Conservation (phyloP, 2,888 invertebrate genomes). For the Philereme transversata region DNA sequence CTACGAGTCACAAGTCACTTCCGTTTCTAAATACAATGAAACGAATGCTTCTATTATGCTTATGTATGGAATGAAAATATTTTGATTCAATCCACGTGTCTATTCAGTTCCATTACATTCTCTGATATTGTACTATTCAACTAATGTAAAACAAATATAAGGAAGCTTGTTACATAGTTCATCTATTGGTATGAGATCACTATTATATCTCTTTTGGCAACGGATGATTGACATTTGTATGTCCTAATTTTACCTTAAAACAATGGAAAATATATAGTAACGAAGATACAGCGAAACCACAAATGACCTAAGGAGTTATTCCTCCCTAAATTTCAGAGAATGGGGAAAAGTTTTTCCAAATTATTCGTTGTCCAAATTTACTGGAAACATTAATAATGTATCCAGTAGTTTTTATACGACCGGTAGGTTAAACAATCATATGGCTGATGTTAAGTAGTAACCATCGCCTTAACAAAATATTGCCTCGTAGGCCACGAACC, state of each 20-base stretch:
- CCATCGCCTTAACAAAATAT: too few species aligned
- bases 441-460: too few species aligned
- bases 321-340: conserved; percentile 25
- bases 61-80: conserved; percentile 22
- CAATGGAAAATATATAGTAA: conserved; percentile 40
- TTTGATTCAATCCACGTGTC: conserved; percentile 21
- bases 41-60: conserved; percentile 11
- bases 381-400: too few species aligned
- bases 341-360: conserved; percentile 24
- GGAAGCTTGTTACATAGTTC: conserved; percentile 1
- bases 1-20: conserved; percentile 1
- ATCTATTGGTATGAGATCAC: neutral
- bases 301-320: conserved; percentile 27
- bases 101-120: conserved; percentile 10
- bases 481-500: too few species aligned
- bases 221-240: conserved; percentile 8
- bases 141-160: conserved; percentile 10
- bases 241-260: conserved; percentile 37
- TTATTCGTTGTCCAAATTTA: too few species aligned
- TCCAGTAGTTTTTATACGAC: too few species aligned
- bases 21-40: conserved; percentile 21
- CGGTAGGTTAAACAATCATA: too few species aligned
- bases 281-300: conserved; percentile 32
- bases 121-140: conserved; percentile 1
- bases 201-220: conserved; percentile 10